Evolutionary conservation across 2,113 vertebrate genomes (phyloP).

Genomic region (Rana temporaria): DNA sequence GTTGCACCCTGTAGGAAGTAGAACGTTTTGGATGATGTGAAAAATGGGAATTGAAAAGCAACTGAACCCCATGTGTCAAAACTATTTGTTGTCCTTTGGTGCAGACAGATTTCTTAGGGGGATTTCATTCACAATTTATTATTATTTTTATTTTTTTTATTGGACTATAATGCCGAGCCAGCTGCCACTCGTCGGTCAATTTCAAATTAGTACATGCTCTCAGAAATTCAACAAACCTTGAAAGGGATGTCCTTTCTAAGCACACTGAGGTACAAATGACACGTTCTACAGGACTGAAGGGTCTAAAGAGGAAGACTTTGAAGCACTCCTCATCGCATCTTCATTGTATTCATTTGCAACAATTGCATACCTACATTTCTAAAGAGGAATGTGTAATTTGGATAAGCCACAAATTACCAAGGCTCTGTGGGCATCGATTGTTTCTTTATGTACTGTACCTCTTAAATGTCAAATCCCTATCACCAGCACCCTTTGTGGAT

Average conservation of each 20-base stretch:
- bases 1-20: too few species aligned
- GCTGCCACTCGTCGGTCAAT: not conserved
- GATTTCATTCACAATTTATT: too few species aligned
- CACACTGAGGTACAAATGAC: conserved; percentile 37
- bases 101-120: not conserved
- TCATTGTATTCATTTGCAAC: not conserved
- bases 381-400: conserved; percentile 9
- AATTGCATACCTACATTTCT: conserved; percentile 1
- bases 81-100: not conserved
- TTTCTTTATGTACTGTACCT: conserved; percentile 38
- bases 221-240: conserved; percentile 1
- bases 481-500: conserved; percentile 50
- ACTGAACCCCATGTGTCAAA: not conserved
- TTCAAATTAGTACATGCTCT: not conserved
- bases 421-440: conserved; percentile 3
- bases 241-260: conserved; percentile 28
- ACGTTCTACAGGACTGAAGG: conserved; percentile 12
- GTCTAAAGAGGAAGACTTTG: conserved; percentile 1
- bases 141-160: not conserved
- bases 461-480: conserved; percentile 34
- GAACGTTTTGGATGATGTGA: conserved; percentile 7
- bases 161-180: not conserved
- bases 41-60: conserved; percentile 3
- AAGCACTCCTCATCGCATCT: conserved; percentile 31
- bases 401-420: not conserved